These are phyloP conservation scores for Erythrolamprus reginae DNA, from an alignment of 2,113 vertebrate species.

Conservation along the genomic window DNA sequence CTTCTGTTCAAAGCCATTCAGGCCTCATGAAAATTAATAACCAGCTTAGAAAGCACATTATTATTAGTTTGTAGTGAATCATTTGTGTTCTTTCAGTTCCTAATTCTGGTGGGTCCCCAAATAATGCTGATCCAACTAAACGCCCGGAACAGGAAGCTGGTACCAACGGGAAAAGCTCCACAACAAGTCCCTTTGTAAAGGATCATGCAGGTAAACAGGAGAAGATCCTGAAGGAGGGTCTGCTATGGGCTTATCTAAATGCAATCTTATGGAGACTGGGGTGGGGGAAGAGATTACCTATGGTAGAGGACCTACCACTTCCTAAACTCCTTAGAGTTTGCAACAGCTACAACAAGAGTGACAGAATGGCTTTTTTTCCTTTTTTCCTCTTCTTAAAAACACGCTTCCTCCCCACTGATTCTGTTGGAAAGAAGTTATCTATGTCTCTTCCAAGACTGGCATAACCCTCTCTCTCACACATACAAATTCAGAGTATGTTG, in stretches of 20 bases:
- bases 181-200: conserved; percentile 78
- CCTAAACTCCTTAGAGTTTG: neutral
- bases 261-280: neutral
- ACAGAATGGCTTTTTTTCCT: neutral
- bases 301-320: neutral
- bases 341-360: neutral
- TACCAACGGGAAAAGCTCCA: conserved; percentile 79
- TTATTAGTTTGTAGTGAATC: conserved; percentile 52
- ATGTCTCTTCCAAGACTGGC: neutral
- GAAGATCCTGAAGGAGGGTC: neutral
- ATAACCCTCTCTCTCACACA: neutral
- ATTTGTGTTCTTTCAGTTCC: conserved; percentile 76
- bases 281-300: neutral
- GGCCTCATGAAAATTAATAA: conserved; percentile 51
- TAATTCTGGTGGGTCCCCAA: conserved; percentile 77
- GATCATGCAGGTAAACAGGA: conserved; percentile 71
- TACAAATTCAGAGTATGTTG: neutral
- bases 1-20: conserved; percentile 57
- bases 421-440: neutral
- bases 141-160: conserved; percentile 79
- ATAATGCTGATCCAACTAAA: conserved; percentile 81
- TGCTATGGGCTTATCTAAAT: neutral
- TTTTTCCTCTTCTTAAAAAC: neutral
- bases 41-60: conserved; percentile 37
- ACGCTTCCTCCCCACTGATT: neutral